Evolutionary conservation across 2,888 invertebrate genomes (phyloP).

Genomic region (Cataglyphis altisquamis): DNA sequence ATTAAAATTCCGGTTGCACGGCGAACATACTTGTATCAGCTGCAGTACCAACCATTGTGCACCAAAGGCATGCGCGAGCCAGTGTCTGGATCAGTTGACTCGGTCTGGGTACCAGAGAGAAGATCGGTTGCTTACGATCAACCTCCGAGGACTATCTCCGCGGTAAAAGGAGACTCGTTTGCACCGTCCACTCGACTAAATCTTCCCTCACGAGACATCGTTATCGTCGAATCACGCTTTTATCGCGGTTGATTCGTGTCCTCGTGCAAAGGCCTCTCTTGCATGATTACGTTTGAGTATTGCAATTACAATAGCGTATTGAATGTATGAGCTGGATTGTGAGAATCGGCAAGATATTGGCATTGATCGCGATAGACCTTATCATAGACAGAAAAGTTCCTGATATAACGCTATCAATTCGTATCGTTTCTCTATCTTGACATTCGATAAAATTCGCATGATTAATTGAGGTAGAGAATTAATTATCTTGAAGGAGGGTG

Average conservation of each 20-base stretch:
- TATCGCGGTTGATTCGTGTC: slow-evolving; percentile 64
- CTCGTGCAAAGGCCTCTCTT: slow-evolving; percentile 1
- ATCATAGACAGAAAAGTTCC: neutral
- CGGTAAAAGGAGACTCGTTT: slow-evolving; percentile 69
- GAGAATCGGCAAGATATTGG: slow-evolving; percentile 9
- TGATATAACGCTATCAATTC: slow-evolving; percentile 38
- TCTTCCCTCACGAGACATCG: slow-evolving; percentile 63
- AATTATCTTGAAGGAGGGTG: slow-evolving; percentile 69
- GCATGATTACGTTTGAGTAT: neutral
- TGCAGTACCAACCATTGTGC: slow-evolving; percentile 80
- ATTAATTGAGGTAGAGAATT: slow-evolving; percentile 73
- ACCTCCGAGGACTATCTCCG: slow-evolving; percentile 73
- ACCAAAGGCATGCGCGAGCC: slow-evolving; percentile 78
- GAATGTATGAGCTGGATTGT: neutral
- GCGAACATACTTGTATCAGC: slow-evolving; percentile 83
- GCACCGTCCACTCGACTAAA: slow-evolving; percentile 69
- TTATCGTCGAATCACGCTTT: slow-evolving; percentile 71
- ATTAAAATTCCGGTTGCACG: slow-evolving; percentile 84
- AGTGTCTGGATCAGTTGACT: slow-evolving; percentile 79
- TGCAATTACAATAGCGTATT: neutral
- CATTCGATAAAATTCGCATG: slow-evolving; percentile 66
- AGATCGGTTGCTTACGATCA: slow-evolving; percentile 77
- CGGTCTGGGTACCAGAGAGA: slow-evolving; percentile 70
- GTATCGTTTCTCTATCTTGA: slow-evolving; percentile 62
- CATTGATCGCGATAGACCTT: neutral